A percentile compares a stretch with the other conserved stretches of the same genome.
Evolutionary conservation across 2,113 vertebrate species (phyloP).

Genomic region (Gavialis gangeticus): DNA sequence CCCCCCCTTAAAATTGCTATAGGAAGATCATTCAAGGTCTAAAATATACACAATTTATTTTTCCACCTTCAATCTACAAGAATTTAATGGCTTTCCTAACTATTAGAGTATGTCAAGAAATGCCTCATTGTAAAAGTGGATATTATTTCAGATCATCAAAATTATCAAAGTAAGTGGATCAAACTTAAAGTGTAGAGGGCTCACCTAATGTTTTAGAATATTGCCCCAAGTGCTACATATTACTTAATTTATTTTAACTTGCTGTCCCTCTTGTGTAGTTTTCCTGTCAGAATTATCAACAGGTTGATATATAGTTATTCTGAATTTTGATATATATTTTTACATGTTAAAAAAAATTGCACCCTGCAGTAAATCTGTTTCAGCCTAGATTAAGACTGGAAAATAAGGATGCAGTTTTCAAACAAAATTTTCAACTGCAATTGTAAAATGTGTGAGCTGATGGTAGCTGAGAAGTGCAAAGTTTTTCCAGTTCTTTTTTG

Average conservation of each 20-base stretch:
- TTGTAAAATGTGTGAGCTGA: neutral
- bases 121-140: slow-evolving; percentile 37
- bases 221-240: neutral
- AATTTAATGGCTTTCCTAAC: slow-evolving; percentile 77
- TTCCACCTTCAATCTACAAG: slow-evolving; percentile 78
- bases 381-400: neutral
- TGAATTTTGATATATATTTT: neutral
- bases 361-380: neutral
- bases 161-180: slow-evolving; percentile 54
- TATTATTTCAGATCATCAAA: slow-evolving; percentile 66
- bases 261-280: neutral
- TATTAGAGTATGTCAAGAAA: slow-evolving; percentile 58
- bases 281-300: slow-evolving; percentile 73
- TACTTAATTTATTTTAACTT: slow-evolving; percentile 27
- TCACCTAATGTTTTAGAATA: slow-evolving; percentile 48
- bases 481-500: neutral
- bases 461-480: neutral
- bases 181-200: neutral
- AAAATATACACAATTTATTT: slow-evolving; percentile 82
- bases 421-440: neutral
- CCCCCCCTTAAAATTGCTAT: slow-evolving; percentile 62
- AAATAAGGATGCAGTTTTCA: neutral
- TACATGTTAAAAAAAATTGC: neutral
- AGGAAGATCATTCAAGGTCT: slow-evolving; percentile 80
- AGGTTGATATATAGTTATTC: slow-evolving; percentile 68